Evolutionary conservation across 2,113 vertebrate species (phyloP), one percentile per base, ranked within the genome.

Genomic region (Lophochroa leadbeateri): DNA sequence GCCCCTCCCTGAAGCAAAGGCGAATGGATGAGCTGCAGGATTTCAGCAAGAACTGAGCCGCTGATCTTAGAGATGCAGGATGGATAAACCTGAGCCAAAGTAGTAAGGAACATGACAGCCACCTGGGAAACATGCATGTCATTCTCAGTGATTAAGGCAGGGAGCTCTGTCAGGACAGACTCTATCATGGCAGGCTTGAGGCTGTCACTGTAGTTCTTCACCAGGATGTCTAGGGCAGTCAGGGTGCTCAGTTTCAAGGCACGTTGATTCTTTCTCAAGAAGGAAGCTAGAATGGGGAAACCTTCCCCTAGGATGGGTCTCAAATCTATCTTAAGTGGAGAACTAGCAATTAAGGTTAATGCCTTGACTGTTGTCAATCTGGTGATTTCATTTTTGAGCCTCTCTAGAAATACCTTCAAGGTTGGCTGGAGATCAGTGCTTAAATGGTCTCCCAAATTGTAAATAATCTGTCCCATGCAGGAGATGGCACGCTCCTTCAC

Each of bases 121-220:
- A 99, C 98, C 97, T 99, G 99, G n/a, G 99, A 99, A 44, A 99
- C 98, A 0, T 99, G 99, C 99, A 99, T 99, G 96, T 99, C 99
- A 0, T 91, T 98, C 97, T 99, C 99, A 0, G 98, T 98, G 85
- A 99, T 98, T 76, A 99, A 95, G 24, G 98, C 82, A 0, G 99
- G 99, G n/a, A 99, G 97, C 96, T 99, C 99, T 0, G 70, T 96
- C 53, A 99, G 95, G 27, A 99, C 98, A 0, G 98, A 96, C 77
- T 98, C 98, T 39, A 99, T 94, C 7, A 98, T 97, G 2, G 97
- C 76, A 0, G 98, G 98, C 64, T 99, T 98, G 81, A 99, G 98
- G 94, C 97, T 95, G 69, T 98, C 98, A 0, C 98, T 98, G 81
- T 99, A 99, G 96, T 98, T 98, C 74, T 96, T 98, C 52, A 99